These are phyloP conservation scores for Drosophila parabipectinata DNA, from an alignment of 1,140 invertebrate species.

Conservation along the genomic window DNA sequence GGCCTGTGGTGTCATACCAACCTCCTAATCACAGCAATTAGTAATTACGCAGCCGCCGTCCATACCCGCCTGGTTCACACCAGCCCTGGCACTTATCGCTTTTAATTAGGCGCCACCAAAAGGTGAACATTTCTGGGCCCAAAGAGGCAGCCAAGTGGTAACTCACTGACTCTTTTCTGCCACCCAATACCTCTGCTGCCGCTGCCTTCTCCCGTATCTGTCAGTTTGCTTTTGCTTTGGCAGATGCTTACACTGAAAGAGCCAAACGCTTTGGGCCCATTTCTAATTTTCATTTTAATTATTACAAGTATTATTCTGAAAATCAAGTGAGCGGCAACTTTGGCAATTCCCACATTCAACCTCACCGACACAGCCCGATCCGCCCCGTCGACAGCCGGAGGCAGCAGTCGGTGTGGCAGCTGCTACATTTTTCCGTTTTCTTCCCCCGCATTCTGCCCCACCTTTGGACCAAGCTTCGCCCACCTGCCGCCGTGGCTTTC, in stretches of 20 bases:
- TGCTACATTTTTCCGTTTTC: constrained; percentile 59
- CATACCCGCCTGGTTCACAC: constrained; percentile 53
- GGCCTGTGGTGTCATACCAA: constrained; percentile 13
- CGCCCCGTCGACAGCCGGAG: background rate
- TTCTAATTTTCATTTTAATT: constrained; percentile 81
- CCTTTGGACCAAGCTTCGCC: constrained; percentile 7
- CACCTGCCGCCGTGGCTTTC: constrained; percentile 17
- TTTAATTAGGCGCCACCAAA: constrained; percentile 78
- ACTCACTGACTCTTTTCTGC: constrained; percentile 12
- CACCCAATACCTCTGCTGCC: background rate
- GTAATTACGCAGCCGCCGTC: constrained; percentile 57
- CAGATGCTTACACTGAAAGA: constrained; percentile 57
- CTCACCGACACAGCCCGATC: background rate
- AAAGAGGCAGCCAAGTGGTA: constrained; percentile 53
- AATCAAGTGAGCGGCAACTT: constrained; percentile 75
- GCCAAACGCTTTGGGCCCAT: constrained; percentile 47
- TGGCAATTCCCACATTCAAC: constrained; percentile 25
- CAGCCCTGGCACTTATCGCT: constrained; percentile 73
- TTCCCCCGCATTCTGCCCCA: constrained; percentile 16
- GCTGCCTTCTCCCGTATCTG: background rate
- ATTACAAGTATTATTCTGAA: constrained; percentile 76
- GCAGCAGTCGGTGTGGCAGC: constrained; percentile 46
- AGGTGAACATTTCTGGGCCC: constrained; percentile 60
- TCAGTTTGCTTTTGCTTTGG: constrained; percentile 46
- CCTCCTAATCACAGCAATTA: constrained; percentile 75